Conservation (phyloP, 2,888 invertebrate genomes). For the Didymodactylos carnosus region DNA sequence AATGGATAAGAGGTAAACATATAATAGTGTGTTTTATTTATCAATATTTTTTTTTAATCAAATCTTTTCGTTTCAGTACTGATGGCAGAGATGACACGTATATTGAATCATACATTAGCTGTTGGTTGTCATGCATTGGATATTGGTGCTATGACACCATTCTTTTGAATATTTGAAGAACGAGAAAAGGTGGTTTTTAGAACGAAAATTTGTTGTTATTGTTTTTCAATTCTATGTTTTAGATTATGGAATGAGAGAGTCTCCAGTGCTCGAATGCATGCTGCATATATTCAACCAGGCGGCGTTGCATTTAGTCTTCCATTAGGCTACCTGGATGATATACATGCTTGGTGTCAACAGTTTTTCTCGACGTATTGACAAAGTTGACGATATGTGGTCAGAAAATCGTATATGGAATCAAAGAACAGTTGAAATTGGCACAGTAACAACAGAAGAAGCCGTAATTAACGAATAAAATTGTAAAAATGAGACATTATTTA, state of each 20-base stretch:
- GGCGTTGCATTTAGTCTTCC: constrained; percentile 86
- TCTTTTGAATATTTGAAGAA: constrained; percentile 98
- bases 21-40: neutral
- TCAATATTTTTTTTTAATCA: neutral
- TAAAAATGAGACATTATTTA: too few relatives aligned
- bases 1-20: constrained; percentile 68
- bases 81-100: constrained; percentile 80
- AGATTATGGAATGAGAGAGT: constrained; percentile 93
- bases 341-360: constrained; percentile 25
- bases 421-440: constrained; percentile 69
- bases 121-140: constrained; percentile 87
- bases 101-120: constrained; percentile 92
- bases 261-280: constrained; percentile 94
- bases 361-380: constrained; percentile 74
- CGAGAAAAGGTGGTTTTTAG: constrained; percentile 57
- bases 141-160: constrained; percentile 86
- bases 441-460: constrained; percentile 74
- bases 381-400: constrained; percentile 79
- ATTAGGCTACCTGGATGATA: constrained; percentile 47
- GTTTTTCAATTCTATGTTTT: constrained; percentile 14
- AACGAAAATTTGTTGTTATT: neutral
- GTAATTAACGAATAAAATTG: too few relatives aligned
- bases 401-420: constrained; percentile 80
- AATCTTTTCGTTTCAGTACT: constrained; percentile 45
- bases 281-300: constrained; percentile 86